These are phyloP conservation scores for Clarias laeviceps DNA, from an alignment of 2,797 vertebrate species.

Conservation along the genomic window DNA sequence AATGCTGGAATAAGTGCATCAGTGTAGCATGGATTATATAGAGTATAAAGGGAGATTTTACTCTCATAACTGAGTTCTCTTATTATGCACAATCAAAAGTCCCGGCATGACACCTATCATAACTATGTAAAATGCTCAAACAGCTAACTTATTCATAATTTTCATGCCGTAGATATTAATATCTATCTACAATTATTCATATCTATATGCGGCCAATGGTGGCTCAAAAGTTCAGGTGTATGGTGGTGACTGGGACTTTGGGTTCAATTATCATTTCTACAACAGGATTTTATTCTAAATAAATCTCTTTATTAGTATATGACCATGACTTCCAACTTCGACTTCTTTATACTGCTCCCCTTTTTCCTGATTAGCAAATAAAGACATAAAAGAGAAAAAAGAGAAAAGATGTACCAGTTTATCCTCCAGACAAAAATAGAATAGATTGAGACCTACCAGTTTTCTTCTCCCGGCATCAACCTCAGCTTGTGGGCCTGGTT, in stretches of 20 bases:
- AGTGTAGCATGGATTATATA: no score
- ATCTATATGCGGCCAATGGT: not conserved
- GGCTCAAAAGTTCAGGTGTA: not conserved
- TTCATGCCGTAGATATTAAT: not conserved
- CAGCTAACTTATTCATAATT: not conserved
- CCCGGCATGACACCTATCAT: no score
- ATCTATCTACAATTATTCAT: not conserved
- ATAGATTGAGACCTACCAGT: not conserved
- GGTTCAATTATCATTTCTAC: not conserved
- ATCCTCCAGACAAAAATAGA: not conserved
- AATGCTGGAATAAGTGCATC: no score
- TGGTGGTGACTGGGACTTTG: not conserved
- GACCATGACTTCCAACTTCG: not conserved
- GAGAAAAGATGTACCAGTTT: no score
- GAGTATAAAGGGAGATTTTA: no score
- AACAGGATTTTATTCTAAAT: not conserved
- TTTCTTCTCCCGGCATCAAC: not conserved
- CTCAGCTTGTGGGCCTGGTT: not conserved
- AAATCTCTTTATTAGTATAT: not conserved
- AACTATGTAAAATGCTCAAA: not conserved
- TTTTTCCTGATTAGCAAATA: not conserved
- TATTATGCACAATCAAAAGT: no score
- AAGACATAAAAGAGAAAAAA: not conserved
- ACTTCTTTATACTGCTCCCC: not conserved
- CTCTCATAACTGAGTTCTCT: no score